Percentiles rank a stretch among this genome's conserved stretches.
phyloP scores from a whole-genome alignment of 2,113 vertebrate genomes.

The Jaculus jaculus region DNA sequence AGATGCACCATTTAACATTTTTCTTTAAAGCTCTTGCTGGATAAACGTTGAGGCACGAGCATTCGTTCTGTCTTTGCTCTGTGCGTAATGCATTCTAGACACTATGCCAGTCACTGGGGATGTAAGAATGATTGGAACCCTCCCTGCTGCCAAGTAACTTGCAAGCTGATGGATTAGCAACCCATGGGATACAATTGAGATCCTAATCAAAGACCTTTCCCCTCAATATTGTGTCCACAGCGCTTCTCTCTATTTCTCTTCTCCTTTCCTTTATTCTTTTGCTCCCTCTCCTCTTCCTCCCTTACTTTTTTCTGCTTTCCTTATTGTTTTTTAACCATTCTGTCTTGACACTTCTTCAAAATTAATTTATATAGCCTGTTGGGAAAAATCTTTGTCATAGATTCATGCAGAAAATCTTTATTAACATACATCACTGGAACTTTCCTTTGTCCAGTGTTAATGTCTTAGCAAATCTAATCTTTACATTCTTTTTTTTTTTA shows the following conservation, averaged over 20 bases:
- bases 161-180: not conserved
- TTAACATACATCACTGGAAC: not conserved
- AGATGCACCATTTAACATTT: not conserved
- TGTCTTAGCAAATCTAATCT: not conserved
- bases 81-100: not conserved
- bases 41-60: not conserved
- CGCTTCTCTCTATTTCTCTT: not conserved
- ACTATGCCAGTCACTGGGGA: not conserved
- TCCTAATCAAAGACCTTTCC: not conserved
- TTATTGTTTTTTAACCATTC: not conserved
- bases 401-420: not conserved
- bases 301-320: not conserved
- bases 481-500: no score
- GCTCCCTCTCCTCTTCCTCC: not conserved
- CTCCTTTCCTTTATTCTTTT: not conserved
- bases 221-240: conserved; percentile 17
- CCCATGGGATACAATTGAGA: not conserved
- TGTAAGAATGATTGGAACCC: not conserved
- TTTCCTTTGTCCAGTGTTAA: not conserved
- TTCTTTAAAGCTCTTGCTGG: not conserved
- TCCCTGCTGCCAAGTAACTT: not conserved
- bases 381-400: not conserved
- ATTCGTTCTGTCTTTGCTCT: not conserved
- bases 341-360: not conserved
- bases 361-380: not conserved